These are phyloP conservation scores for Torymus tubicola DNA, from an alignment of 2,888 invertebrate genomes.

Conservation along the genomic window DNA sequence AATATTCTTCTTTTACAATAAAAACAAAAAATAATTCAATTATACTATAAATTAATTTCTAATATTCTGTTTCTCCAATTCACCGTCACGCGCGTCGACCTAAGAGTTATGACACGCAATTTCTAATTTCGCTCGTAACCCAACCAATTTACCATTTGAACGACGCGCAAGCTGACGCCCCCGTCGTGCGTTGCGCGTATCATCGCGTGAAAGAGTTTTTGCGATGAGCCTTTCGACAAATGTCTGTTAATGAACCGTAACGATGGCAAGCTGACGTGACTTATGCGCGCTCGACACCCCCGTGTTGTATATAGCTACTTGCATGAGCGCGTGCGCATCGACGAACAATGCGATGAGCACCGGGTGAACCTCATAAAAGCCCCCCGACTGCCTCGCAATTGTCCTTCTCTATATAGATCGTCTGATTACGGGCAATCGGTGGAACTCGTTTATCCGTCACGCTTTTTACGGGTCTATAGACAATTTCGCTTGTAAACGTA, in stretches of 20 bases:
- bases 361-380: constrained; percentile 40
- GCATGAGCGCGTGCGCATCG: neutral
- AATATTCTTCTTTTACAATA: too few relatives aligned
- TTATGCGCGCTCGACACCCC: constrained; percentile 37
- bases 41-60: too few relatives aligned
- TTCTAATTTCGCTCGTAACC: too few relatives aligned
- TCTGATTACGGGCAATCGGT: constrained; percentile 36
- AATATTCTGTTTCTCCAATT: neutral
- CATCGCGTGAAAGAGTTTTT: constrained; percentile 10
- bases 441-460: constrained; percentile 45
- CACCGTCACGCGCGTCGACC: neutral
- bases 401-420: constrained; percentile 39
- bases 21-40: too few relatives aligned
- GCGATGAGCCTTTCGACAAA: constrained; percentile 43
- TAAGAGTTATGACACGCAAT: neutral
- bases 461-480: constrained; percentile 39
- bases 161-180: constrained; percentile 2
- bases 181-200: neutral
- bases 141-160: constrained; percentile 5
- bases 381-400: constrained; percentile 31
- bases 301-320: neutral
- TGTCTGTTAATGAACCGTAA: constrained; percentile 47
- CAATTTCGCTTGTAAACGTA: constrained; percentile 52
- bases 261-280: constrained; percentile 54
- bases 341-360: constrained; percentile 20